Evolutionary conservation across 2,888 invertebrate genomes (phyloP).

Genomic region (Xestia sexstrigata): DNA sequence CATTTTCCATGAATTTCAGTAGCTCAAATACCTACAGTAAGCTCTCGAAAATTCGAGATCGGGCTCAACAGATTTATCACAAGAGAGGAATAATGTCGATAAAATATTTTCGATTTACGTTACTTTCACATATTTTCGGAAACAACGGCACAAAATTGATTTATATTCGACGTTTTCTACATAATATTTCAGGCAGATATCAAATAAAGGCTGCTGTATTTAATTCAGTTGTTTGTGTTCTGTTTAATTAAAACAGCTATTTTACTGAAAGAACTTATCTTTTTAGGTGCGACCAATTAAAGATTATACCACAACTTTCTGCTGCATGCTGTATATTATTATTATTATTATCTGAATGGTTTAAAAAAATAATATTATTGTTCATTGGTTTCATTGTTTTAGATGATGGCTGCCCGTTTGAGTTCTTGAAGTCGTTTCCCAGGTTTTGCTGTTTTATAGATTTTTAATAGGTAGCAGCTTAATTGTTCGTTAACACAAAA

Average conservation of each 20-base stretch:
- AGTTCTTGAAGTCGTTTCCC: neutral
- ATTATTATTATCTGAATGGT: neutral
- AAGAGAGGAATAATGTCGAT: constrained; percentile 16
- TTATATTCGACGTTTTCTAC: constrained; percentile 7
- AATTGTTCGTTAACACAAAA: neutral
- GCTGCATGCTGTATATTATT: neutral
- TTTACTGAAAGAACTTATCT: neutral
- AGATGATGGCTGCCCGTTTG: neutral
- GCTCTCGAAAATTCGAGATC: neutral
- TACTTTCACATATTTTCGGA: constrained; percentile 9
- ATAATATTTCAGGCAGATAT: constrained; percentile 9
- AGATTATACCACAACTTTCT: neutral
- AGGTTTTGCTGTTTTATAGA: neutral
- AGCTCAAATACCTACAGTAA: neutral
- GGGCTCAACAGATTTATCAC: constrained; percentile 20
- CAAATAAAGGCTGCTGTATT: neutral
- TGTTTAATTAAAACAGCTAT: neutral
- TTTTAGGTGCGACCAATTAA: neutral
- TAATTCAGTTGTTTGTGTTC: neutral
- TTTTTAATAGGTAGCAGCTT: neutral
- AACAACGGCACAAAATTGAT: constrained; percentile 18
- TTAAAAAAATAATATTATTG: neutral
- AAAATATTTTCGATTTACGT: constrained; percentile 25
- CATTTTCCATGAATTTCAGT: constrained; percentile 3
- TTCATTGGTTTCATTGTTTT: neutral